These are phyloP conservation scores for Percopsis omiscomaycus DNA, from an alignment of 2,797 vertebrate genomes.

Conservation along the genomic window DNA sequence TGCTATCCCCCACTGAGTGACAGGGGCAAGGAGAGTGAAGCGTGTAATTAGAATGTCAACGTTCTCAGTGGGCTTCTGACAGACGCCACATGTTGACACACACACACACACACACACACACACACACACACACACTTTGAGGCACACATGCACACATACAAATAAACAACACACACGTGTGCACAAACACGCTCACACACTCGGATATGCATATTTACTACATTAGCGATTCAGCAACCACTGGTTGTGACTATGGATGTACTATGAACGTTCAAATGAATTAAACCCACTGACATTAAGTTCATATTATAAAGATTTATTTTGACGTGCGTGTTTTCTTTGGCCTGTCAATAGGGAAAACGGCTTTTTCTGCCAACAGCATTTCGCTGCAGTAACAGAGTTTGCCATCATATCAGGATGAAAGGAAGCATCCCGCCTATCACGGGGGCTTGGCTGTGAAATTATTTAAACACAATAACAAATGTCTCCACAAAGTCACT, in stretches of 20 bases:
- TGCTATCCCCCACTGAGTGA: conserved; percentile 72
- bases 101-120: conserved; percentile 19
- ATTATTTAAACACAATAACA: neutral
- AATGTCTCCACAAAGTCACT: neutral
- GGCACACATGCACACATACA: conserved; percentile 10
- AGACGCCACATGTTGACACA: conserved; percentile 55
- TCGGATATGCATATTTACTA: neutral
- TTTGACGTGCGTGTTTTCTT: too few species aligned
- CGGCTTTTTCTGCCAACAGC: too few species aligned
- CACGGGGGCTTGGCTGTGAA: too few species aligned
- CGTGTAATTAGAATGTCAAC: conserved; percentile 79
- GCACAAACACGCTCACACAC: conserved; percentile 23
- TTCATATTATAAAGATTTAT: too few species aligned
- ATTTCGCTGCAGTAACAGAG: too few species aligned
- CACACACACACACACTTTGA: conserved; percentile 5
- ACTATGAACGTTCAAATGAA: neutral
- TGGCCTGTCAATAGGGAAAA: too few species aligned
- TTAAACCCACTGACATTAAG: too few species aligned
- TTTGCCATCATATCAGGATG: too few species aligned
- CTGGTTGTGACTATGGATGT: neutral
- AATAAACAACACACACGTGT: conserved; percentile 11
- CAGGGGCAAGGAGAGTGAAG: conserved; percentile 63
- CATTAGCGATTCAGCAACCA: neutral
- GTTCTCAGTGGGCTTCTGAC: conserved; percentile 64
- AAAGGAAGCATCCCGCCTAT: too few species aligned